Evolutionary conservation across 1,140 invertebrate species (phyloP), one percentile per base, ranked within the genome.

Genomic region (Drosophila quadrilineata): DNA sequence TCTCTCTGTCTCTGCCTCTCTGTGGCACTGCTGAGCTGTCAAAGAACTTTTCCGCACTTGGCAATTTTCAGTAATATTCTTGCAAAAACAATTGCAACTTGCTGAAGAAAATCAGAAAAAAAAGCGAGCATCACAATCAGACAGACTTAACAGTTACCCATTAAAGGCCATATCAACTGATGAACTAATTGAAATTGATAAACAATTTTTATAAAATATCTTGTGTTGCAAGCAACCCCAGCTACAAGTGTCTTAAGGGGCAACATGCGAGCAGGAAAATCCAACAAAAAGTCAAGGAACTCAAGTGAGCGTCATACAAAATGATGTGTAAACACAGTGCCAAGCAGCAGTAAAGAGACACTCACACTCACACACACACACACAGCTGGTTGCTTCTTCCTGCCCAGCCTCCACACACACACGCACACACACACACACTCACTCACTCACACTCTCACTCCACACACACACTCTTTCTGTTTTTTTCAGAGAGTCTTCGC

Each of bases 231-330:
- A 12, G 16, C 24, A 26, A 10, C 36, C 54, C 36, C 8, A 4
- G 10, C 6, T 0, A 4, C 14, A 2, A 9, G 12, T 0, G 6
- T 4, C n/a, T 3, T 2, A 26, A 19, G 35, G 8, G 53, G 43
- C 21, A 57, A 28, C 17, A 31, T 19, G 21, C 40, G 36, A 19
- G 38, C 6, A 33, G 38, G 46, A 64, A 62, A 43, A 73, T 71
- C 65, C 62, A 70, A 56, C 66, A 64, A 52, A 69, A 85, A 84
- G 77, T 84, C 77, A 84, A 84, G 79, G 79, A 84, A 85, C 77
- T 84, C 79, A 50, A 68, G 50, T 63, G 59, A 63, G 65, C 65
- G 65, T 60, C 63, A 46, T 43, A 56, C 59, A 68, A 63, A 68
- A 68, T 56, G 41, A 68, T 68, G 65, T 68, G 58, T 68, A 68